These are phyloP conservation scores for Halictus rubicundus DNA, from an alignment of 1,140 invertebrate species.

Conservation along the genomic window DNA sequence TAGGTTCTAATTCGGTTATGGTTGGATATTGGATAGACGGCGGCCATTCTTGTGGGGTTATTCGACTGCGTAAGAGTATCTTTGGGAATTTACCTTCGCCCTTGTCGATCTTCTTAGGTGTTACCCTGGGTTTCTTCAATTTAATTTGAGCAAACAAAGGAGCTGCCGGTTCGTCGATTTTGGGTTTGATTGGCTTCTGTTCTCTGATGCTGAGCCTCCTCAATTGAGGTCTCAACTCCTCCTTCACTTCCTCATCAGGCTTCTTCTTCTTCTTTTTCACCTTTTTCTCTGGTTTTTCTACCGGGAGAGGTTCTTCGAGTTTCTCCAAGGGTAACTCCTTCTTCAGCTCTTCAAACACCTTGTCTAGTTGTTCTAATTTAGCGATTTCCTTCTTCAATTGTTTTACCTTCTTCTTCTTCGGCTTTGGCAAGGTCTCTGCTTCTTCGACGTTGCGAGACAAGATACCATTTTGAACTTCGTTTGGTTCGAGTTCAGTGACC, in stretches of 20 bases:
- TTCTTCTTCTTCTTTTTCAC: slow-evolving; percentile 53
- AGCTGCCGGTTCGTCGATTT: slow-evolving; percentile 74
- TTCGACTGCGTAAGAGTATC: slow-evolving; percentile 84
- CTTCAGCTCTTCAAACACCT: slow-evolving; percentile 79
- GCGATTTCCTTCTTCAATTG: slow-evolving; percentile 74
- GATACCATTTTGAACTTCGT: slow-evolving; percentile 83
- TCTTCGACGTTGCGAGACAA: slow-evolving; percentile 86
- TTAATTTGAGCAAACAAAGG: slow-evolving; percentile 83
- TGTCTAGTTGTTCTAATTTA: slow-evolving; percentile 71
- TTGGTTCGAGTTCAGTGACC: slow-evolving; percentile 80
- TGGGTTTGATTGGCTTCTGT: slow-evolving; percentile 76
- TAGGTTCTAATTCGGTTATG: slow-evolving; percentile 80
- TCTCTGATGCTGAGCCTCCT: slow-evolving; percentile 74
- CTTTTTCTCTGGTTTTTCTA: slow-evolving; percentile 51
- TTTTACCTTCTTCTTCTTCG: slow-evolving; percentile 79
- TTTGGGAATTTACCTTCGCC: slow-evolving; percentile 81
- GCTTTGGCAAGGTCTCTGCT: slow-evolving; percentile 83
- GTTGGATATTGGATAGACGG: slow-evolving; percentile 78
- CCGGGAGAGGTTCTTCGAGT: neutral
- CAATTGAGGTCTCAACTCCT: slow-evolving; percentile 62
- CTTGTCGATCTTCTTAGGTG: slow-evolving; percentile 77
- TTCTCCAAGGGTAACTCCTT: slow-evolving; percentile 79
- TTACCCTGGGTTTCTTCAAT: slow-evolving; percentile 82
- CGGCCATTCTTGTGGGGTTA: slow-evolving; percentile 83
- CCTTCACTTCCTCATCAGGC: slow-evolving; percentile 17